phyloP scores from a whole-genome alignment of 2,888 invertebrate species.

The Dorcus hopei region DNA sequence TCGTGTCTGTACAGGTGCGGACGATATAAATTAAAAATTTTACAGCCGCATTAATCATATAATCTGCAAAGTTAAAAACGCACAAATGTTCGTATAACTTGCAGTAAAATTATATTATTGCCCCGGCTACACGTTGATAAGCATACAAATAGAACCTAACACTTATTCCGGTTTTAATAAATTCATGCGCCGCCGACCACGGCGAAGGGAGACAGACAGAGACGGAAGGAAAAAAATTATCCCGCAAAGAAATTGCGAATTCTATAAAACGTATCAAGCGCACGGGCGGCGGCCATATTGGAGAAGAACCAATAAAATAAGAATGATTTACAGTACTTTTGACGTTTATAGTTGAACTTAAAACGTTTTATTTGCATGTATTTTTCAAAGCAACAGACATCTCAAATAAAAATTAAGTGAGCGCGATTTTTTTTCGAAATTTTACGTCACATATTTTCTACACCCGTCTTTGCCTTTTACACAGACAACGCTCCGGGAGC shows the following conservation, averaged over 20 bases:
- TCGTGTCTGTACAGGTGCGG: too few species aligned
- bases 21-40: too few species aligned
- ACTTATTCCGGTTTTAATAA: too few species aligned
- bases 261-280: slow-evolving; percentile 17
- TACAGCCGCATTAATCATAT: too few species aligned
- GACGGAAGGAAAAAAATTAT: too few species aligned
- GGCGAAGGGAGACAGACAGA: too few species aligned
- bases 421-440: not conserved
- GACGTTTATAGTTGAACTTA: slow-evolving; percentile 33
- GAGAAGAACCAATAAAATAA: slow-evolving; percentile 30
- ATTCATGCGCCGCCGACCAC: too few species aligned
- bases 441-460: not conserved
- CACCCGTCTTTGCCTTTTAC: not conserved
- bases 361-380: slow-evolving; percentile 31
- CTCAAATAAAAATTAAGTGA: slow-evolving; percentile 21
- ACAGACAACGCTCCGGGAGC: not conserved
- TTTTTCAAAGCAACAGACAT: slow-evolving; percentile 29
- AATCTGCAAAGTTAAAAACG: too few species aligned
- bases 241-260: slow-evolving; percentile 7
- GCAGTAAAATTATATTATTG: too few species aligned
- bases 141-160: too few species aligned
- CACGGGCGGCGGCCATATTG: slow-evolving; percentile 21
- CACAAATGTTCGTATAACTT: too few species aligned
- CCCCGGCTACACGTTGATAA: too few species aligned
- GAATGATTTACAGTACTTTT: slow-evolving; percentile 30